These are phyloP conservation scores for Zootoca vivipara DNA, from an alignment of 2,113 vertebrate genomes.

Conservation along the genomic window DNA sequence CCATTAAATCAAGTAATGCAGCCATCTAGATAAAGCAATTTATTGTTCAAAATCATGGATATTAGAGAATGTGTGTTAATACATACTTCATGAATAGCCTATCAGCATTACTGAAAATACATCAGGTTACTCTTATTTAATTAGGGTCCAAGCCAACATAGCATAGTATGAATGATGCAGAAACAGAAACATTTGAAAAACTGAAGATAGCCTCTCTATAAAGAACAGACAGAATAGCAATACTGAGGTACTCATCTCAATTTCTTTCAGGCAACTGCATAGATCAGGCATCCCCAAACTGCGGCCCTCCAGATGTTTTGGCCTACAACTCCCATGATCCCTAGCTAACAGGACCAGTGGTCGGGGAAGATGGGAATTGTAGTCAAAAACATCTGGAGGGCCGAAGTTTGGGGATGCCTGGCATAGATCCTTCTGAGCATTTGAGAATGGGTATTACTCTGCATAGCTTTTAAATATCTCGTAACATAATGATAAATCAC, in stretches of 20 bases:
- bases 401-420: too few species aligned
- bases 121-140: constrained; percentile 25
- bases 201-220: constrained; percentile 36
- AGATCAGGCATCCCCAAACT: too few species aligned
- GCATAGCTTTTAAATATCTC: constrained; percentile 51
- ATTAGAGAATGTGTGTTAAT: constrained; percentile 43
- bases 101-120: constrained; percentile 37
- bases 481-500: constrained; percentile 58
- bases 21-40: constrained; percentile 63
- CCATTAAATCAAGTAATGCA: constrained; percentile 26
- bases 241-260: constrained; percentile 56
- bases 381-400: too few species aligned
- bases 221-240: constrained; percentile 45
- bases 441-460: constrained; percentile 42
- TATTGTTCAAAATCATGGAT: constrained; percentile 66
- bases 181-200: constrained; percentile 47
- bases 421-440: constrained; percentile 67
- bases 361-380: too few species aligned
- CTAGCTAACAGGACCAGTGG: too few species aligned
- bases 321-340: too few species aligned
- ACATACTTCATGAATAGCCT: constrained; percentile 58
- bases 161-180: background rate
- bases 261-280: constrained; percentile 67
- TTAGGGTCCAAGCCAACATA: constrained; percentile 44
- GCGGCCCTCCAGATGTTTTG: too few species aligned